phyloP scores from a whole-genome alignment of 2,888 invertebrate species.

The Pantelozetes paolii region DNA sequence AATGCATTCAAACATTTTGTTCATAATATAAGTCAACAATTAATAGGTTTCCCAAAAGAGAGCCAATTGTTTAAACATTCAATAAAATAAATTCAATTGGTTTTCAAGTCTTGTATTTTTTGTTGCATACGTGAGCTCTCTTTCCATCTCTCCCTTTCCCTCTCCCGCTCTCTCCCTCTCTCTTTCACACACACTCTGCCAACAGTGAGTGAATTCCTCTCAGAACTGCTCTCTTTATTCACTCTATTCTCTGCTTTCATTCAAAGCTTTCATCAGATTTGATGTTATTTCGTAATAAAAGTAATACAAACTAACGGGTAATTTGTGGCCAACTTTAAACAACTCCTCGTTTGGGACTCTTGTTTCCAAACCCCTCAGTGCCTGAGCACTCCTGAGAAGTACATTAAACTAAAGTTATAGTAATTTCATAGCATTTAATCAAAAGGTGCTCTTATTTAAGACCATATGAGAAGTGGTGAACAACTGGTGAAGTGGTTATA shows the following conservation, averaged over 20 bases:
- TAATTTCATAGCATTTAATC: background rate
- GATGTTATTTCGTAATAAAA: no score
- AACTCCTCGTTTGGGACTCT: background rate
- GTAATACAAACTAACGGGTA: no score
- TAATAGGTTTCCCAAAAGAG: background rate
- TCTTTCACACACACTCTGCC: no score
- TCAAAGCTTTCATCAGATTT: no score
- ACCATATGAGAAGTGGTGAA: background rate
- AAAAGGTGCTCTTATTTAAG: background rate
- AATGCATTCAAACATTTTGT: background rate
- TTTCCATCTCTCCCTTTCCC: background rate
- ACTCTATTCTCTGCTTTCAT: no score
- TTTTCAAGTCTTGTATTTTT: constrained; percentile 21
- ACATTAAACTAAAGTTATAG: background rate
- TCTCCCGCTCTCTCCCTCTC: background rate
- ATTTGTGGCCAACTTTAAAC: no score
- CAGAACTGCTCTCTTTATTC: no score
- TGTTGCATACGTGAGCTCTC: constrained; percentile 26
- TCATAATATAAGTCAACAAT: background rate
- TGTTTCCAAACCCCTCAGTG: no score
- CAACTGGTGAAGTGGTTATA: background rate
- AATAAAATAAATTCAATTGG: background rate
- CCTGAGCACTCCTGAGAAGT: background rate
- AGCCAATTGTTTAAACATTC: background rate
- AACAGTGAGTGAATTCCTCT: no score